Conservation (phyloP, 2,113 vertebrate species). For the Tupaia chinensis region DNA sequence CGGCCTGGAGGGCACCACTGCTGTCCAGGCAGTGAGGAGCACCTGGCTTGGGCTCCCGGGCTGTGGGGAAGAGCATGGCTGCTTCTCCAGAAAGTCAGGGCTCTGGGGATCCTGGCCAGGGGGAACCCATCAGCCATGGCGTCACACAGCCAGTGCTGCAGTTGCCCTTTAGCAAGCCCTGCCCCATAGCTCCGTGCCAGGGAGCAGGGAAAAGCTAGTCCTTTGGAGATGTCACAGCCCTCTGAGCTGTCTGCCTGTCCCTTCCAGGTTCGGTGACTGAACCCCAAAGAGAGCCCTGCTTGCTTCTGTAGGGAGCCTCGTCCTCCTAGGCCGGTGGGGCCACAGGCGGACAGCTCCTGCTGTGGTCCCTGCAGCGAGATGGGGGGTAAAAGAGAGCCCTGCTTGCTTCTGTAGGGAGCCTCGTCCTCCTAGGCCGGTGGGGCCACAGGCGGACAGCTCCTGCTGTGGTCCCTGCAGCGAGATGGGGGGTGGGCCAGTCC, state of each 20-base stretch:
- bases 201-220: background rate
- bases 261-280: background rate
- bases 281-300: background rate
- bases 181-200: too few relatives aligned
- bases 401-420: background rate
- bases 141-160: background rate
- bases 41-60: too few relatives aligned
- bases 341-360: background rate
- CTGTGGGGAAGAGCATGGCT: background rate
- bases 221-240: background rate
- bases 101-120: too few relatives aligned
- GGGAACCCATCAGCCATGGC: background rate
- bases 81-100: too few relatives aligned
- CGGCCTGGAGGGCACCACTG: too few relatives aligned
- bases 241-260: background rate
- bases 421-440: background rate
- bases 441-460: background rate
- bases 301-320: background rate
- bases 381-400: background rate
- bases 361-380: background rate
- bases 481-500: background rate
- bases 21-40: too few relatives aligned
- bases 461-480: background rate
- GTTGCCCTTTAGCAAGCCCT: background rate
- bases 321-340: background rate